These are phyloP conservation scores for Busseola fusca DNA, from an alignment of 2,888 invertebrate genomes.

Conservation along the genomic window DNA sequence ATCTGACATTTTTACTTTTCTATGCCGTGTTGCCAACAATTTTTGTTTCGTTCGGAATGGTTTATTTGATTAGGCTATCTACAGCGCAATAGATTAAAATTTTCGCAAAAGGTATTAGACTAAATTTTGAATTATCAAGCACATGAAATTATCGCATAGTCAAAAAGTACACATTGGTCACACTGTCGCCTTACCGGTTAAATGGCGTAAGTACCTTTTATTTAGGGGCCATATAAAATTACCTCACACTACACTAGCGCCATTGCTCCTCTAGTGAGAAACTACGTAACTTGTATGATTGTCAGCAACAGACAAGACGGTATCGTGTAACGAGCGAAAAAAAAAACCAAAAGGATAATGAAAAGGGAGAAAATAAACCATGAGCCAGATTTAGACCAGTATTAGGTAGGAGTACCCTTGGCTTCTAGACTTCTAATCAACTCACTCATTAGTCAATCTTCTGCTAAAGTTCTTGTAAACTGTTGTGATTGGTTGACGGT, in stretches of 20 bases:
- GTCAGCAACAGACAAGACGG: constrained; percentile 51
- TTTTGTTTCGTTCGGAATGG: too few species aligned
- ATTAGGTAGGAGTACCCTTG: background rate
- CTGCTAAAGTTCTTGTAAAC: background rate
- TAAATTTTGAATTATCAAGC: too few species aligned
- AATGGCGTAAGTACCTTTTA: background rate
- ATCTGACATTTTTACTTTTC: too few species aligned
- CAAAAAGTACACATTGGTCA: too few species aligned
- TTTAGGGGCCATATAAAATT: background rate
- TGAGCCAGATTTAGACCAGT: constrained; percentile 17
- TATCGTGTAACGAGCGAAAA: constrained; percentile 35
- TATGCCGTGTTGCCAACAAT: too few species aligned
- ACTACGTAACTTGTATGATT: constrained; percentile 49
- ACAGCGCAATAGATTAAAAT: too few species aligned
- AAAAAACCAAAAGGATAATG: background rate
- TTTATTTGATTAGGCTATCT: too few species aligned
- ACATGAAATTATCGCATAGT: too few species aligned
- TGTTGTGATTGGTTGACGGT: background rate
- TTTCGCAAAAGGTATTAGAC: too few species aligned
- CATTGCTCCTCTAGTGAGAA: constrained; percentile 26
- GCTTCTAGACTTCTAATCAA: background rate
- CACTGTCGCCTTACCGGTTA: too few species aligned
- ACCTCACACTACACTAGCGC: constrained; percentile 37
- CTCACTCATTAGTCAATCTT: background rate
- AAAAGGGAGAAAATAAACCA: constrained; percentile 2